Evolutionary conservation across 2,113 vertebrate species (phyloP), one percentile per base, ranked within the genome.

Genomic region (Gobiocypris rarus): DNA sequence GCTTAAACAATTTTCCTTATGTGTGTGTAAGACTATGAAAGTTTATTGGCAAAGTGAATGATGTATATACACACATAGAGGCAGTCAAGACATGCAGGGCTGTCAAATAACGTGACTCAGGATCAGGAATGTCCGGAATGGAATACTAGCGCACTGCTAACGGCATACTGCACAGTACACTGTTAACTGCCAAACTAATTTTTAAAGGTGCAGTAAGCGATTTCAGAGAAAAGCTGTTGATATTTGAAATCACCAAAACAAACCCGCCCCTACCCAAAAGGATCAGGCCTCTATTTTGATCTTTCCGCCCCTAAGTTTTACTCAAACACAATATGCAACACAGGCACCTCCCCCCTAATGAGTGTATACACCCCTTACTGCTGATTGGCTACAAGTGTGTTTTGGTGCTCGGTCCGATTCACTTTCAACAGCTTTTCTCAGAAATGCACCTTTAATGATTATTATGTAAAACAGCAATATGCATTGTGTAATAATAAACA

Each of bases 71-170:
- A 43, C 10, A 71, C 38, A 71, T 43, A 24, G 38, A 71, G n/a
- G 38, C 69, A 71, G 69, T 71, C 69, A 71, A 71, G 69, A 71
- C 69, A 71, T 14, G 69, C 22, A 71, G 38, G 41, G 22, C 11
- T 45, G 41, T 71, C 69, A 71, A 71, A 43, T 24, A 71, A 24
- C 11, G 0, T 71, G 69, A 71, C 38, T 43, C 38, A 14, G 41
- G 41, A 45, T 24, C 11, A 71, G 38, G 69, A 45, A 71, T 71
- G 41, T 71, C 41, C 22, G 22, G 69, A 71, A 71, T 71, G 69
- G 69, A 43, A 24, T 45, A 71, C 67, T 43, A 45, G 38, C 41
- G 2, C n/a, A 71, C 22, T 45, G 69, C 41, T 67, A 67, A 38
- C 15, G 19, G 52, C 52, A 59, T 24, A 59, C 56, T 59, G 58